Evolutionary conservation across 2,797 vertebrate species (phyloP).

Genomic region (Alca torda): DNA sequence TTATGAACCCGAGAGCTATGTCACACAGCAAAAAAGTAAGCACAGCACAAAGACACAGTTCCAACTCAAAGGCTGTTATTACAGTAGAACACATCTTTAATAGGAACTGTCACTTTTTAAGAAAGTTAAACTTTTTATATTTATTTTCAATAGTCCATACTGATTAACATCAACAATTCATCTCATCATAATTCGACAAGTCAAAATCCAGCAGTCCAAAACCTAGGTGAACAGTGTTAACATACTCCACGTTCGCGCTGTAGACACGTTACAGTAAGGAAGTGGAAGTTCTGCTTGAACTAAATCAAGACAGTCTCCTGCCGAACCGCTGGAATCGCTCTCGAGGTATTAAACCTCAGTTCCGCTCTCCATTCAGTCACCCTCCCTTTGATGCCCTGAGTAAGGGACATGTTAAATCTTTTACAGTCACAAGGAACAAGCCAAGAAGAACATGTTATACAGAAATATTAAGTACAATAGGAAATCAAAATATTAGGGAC

Average conservation of each 20-base stretch:
- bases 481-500: not conserved
- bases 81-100: not conserved
- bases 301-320: not conserved
- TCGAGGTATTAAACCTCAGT: not conserved
- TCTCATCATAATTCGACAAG: not conserved
- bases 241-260: fast-evolving
- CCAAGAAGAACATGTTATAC: not conserved
- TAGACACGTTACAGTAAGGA: fast-evolving
- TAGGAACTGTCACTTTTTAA: not conserved
- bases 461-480: not conserved
- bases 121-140: not conserved
- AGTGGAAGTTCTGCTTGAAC: not conserved
- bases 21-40: not conserved
- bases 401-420: not conserved
- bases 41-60: not conserved
- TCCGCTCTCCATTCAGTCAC: not conserved
- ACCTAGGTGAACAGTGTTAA: fast-evolving
- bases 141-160: not conserved
- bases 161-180: not conserved
- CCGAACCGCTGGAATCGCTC: fast-evolving
- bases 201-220: not conserved
- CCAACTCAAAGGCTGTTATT: not conserved
- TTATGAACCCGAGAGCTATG: fast-evolving
- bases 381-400: not conserved
- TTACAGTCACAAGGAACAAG: not conserved